A percentile compares a stretch with the other conserved stretches of the same genome.
phyloP scores from a whole-genome alignment of 2,797 vertebrate species.

The Smutsia temminckii region DNA sequence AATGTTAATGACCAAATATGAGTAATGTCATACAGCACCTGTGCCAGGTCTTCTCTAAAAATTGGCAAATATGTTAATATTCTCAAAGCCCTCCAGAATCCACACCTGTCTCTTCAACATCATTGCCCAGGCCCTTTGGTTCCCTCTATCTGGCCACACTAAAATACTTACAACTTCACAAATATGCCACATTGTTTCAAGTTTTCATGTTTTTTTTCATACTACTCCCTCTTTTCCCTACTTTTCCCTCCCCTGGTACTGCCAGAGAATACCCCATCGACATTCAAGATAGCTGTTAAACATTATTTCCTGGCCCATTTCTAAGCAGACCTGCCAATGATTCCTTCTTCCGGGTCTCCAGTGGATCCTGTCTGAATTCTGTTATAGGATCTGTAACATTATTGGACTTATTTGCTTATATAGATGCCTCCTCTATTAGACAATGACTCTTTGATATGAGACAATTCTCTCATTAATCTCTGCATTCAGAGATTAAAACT shows the following conservation, averaged over 20 bases:
- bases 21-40: neutral
- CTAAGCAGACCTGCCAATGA: neutral
- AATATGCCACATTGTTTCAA: neutral
- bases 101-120: neutral
- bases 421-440: neutral
- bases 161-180: neutral
- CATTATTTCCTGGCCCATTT: neutral
- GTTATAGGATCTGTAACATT: neutral
- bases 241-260: neutral
- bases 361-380: neutral
- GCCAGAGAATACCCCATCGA: neutral
- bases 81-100: conserved; percentile 8
- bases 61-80: neutral
- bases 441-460: neutral
- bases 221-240: neutral
- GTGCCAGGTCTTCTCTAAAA: neutral
- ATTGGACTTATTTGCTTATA: conserved; percentile 21
- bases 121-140: neutral
- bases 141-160: neutral
- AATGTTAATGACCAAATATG: neutral
- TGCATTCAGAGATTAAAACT: neutral
- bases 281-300: neutral
- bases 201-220: neutral
- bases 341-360: neutral
- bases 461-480: neutral